Base-by-base conservation (phyloP, 92 coral and sea anemone genomes). In the Epizoanthus rinbou region DNA sequence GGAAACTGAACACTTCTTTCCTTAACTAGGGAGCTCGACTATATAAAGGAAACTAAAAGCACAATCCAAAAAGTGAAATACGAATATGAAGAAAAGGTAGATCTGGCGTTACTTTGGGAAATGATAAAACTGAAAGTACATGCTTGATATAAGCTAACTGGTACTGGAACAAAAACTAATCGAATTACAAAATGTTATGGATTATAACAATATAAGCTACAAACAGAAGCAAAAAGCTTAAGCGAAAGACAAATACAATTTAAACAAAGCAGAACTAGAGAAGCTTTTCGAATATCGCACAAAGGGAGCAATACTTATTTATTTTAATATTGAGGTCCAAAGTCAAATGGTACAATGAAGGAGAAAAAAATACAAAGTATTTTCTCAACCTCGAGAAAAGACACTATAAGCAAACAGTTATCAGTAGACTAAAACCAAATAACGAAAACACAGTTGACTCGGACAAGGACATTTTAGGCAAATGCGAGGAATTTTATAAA, bases 401-500 rank as follows among this genome's bases (percentile, higher is more conserved):
- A 37, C 65, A 84, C 70, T 73, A 39, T 28, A 73, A 62, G 74
- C 69, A 74, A 28, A 57, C 75, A 67, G 52, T 66, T 59, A 74
- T 84, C 6, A 83, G 65, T 43, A 52, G 76, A 45, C 75, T 83
- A 58, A 73, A 72, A 73, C 18, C 68, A 58, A 64, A 64, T 25
- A 58, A 81, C 21, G 76, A 35, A 35, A 71, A 58, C 64, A 16
- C 37, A 33, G 80, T 33, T 37, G 15, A 53, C 15, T 71, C 80
- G 72, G 75, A 82, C 79, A 73, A 73, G 74, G 74, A 84, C 43
- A 83, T 83, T 83, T 60, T 83, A 74, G 33, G 41, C 6, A 25
- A 83, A 60, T 83, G 86, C 64, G 86, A 83, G 24, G 18, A 64
- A 18, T 71, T 83, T n/a, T 73, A 83, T 66, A n/a, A 74, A 35